phyloP scores from a whole-genome alignment of 2,113 vertebrate species.

The Cyphomyrus plagiostoma region DNA sequence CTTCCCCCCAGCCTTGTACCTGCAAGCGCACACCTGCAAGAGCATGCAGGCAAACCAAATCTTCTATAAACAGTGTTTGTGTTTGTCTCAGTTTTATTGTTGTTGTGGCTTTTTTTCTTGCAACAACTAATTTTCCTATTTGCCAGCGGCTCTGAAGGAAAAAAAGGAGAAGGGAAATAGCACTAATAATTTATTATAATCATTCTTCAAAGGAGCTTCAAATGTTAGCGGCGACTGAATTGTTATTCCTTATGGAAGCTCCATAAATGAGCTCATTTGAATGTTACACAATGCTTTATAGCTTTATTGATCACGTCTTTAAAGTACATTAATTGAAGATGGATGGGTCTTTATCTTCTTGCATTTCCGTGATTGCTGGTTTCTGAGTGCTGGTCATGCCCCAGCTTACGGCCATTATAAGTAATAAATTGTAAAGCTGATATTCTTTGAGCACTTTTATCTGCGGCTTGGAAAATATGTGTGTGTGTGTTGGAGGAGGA shows the following conservation, averaged over 20 bases:
- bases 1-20: neutral
- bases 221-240: conserved; percentile 4
- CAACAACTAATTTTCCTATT: neutral
- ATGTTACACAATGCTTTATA: conserved; percentile 27
- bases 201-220: neutral
- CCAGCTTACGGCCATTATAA: conserved; percentile 10
- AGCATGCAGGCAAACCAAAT: neutral
- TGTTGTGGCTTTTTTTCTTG: neutral
- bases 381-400: conserved; percentile 20
- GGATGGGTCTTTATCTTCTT: conserved; percentile 21
- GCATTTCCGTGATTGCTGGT: conserved; percentile 25
- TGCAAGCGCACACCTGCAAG: neutral
- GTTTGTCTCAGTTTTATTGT: neutral
- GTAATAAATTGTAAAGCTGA: conserved; percentile 20
- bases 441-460: conserved; percentile 15
- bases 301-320: conserved; percentile 24
- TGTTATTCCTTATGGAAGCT: conserved; percentile 18
- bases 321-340: conserved; percentile 22
- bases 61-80: neutral
- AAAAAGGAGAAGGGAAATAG: neutral
- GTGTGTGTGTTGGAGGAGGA: neutral
- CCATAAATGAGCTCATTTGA: conserved; percentile 27
- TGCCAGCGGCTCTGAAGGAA: neutral
- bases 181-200: conserved; percentile 7
- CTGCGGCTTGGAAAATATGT: neutral